Percentiles rank a stretch among this genome's conserved stretches.
These are phyloP conservation scores for Dryadula phaetusa DNA, from an alignment of 2,888 invertebrate species.

Conservation along the genomic window DNA sequence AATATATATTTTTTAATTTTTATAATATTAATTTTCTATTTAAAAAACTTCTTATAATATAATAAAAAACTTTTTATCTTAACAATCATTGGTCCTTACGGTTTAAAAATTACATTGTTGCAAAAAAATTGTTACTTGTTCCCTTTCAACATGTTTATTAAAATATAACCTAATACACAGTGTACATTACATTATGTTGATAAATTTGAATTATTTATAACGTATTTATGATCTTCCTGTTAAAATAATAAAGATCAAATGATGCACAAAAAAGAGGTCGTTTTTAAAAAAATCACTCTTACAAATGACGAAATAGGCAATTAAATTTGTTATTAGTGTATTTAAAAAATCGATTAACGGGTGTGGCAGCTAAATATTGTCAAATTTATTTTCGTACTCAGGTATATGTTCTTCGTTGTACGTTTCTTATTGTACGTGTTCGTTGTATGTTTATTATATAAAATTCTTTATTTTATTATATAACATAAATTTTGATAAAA, in stretches of 20 bases:
- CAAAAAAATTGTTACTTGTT: too few relatives aligned
- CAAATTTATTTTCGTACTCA: slow-evolving; percentile 63
- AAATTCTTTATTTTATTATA: slow-evolving; percentile 21
- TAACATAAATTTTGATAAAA: too few relatives aligned
- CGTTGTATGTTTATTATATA: too few relatives aligned
- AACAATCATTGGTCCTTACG: too few relatives aligned
- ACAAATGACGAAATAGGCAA: slow-evolving; percentile 71
- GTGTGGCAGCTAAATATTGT: slow-evolving; percentile 61
- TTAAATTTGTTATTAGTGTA: slow-evolving; percentile 64
- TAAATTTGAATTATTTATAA: background rate
- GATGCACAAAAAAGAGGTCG: slow-evolving; percentile 51
- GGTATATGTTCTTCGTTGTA: too few relatives aligned
- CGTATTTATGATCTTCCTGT: background rate
- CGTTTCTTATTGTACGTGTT: too few relatives aligned
- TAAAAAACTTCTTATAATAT: too few relatives aligned
- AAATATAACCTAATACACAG: too few relatives aligned
- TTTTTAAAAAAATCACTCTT: slow-evolving; percentile 60
- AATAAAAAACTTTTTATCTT: too few relatives aligned
- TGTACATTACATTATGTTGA: too few relatives aligned
- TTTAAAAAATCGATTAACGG: slow-evolving; percentile 53
- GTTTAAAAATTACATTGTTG: too few relatives aligned
- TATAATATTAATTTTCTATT: background rate
- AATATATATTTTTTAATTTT: background rate
- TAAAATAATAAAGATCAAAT: slow-evolving; percentile 1
- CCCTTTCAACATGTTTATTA: too few relatives aligned